These are phyloP conservation scores for Acipenser ruthenus DNA, from an alignment of 2,797 vertebrate genomes.

Conservation along the genomic window DNA sequence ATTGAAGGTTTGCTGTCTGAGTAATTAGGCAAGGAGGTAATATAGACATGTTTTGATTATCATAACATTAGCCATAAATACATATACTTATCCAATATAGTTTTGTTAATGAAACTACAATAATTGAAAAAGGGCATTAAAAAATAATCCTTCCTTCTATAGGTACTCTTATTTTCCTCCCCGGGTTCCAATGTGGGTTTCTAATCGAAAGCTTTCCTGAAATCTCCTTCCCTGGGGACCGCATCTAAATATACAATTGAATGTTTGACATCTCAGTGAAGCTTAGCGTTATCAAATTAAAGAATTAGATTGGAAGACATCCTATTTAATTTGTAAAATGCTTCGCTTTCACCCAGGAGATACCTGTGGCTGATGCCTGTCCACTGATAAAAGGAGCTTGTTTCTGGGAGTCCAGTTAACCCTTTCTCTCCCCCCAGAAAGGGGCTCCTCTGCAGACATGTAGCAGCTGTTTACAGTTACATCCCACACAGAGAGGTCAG, in stretches of 20 bases:
- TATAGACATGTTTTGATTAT: too few species aligned
- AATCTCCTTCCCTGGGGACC: slow-evolving; percentile 39
- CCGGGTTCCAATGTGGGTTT: slow-evolving; percentile 27
- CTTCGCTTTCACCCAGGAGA: slow-evolving; percentile 29
- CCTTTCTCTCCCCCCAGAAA: slow-evolving; percentile 28
- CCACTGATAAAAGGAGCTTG: not conserved
- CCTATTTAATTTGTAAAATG: slow-evolving; percentile 51
- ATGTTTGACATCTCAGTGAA: slow-evolving; percentile 38
- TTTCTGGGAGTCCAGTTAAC: too few species aligned
- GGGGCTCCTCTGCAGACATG: not conserved
- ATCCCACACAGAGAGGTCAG: too few species aligned
- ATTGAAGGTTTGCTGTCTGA: too few species aligned
- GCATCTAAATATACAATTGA: slow-evolving; percentile 33
- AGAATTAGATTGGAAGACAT: slow-evolving; percentile 47
- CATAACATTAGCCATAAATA: too few species aligned
- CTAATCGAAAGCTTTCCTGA: slow-evolving; percentile 41
- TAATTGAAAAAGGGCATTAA: too few species aligned
- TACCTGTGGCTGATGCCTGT: slow-evolving; percentile 22
- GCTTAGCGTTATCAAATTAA: slow-evolving; percentile 54
- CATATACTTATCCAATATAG: too few species aligned
- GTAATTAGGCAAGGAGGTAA: too few species aligned
- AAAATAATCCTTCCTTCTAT: too few species aligned
- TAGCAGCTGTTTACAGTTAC: too few species aligned
- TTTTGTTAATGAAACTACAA: too few species aligned
- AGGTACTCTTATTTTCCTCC: slow-evolving; percentile 6